Evolutionary conservation across 2,113 vertebrate species (phyloP), one percentile per base, ranked within the genome.

Genomic region (Stigmatopora argus): DNA sequence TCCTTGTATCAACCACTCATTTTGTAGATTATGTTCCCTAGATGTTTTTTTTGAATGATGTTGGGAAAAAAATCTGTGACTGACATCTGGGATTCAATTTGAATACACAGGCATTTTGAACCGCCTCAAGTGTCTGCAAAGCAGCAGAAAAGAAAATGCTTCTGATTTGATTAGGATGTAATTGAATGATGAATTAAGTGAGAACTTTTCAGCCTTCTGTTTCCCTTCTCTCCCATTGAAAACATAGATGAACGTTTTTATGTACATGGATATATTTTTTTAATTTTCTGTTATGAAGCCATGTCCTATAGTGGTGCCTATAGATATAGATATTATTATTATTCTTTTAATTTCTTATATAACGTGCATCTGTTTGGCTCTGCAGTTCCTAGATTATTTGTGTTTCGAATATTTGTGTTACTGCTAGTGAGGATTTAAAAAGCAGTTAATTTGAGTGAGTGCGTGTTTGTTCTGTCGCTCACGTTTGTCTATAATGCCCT

Each of bases 401-500:
- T 59, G 15, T 15, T 31, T 31, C 1, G 26, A 31, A 31, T 31
- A 31, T 31, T 31, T 31, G 26, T 1, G 26, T 31, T 35, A 19
- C 7, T 67, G 70, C 68, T 64, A 70, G 58, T 60, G 59, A 78
- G 69, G 79, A 81, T 77, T 81, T 82, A 74, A 60, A 15, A 70
- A 68, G 64, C 68, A 73, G 73, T 85, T 76, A 75, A 79, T 62
- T 76, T 74, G 38, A 26, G 47, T 74, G 38, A 26, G 47, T 76
- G 67, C 81, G 64, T 76, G 68, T 83, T 67, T 73, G 58, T 73
- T 67, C 59, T 72, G 12, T 77, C 61, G 59, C 21, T 65, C 67
- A 74, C 2, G 70, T 85, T 87, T 83, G 73, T 74, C 77, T 64
- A 56, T 73, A 81, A 82, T 79, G 62, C 73, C 74, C 66, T 70